phyloP scores from a whole-genome alignment of 2,113 vertebrate genomes.

The Argyrosomus japonicus region DNA sequence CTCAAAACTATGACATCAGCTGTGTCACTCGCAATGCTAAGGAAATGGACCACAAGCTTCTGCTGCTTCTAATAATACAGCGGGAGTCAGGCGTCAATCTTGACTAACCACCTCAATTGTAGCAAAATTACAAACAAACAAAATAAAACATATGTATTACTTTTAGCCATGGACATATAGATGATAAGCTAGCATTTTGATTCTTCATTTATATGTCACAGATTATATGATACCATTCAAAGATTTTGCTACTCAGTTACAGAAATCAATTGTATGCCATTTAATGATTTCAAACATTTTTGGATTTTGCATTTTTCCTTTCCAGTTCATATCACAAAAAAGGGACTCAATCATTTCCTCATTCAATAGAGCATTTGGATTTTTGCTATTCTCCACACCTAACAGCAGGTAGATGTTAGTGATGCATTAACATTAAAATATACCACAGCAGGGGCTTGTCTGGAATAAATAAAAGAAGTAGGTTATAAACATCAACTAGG shows the following conservation, averaged over 20 bases:
- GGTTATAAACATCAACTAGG: constrained; percentile 7
- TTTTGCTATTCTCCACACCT: constrained; percentile 23
- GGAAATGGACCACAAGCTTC: constrained; percentile 1
- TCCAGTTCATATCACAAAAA: background rate
- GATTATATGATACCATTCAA: too few relatives aligned
- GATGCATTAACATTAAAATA: constrained; percentile 45
- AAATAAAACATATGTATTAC: background rate
- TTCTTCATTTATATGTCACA: background rate
- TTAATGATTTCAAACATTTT: background rate
- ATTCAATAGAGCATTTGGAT: constrained; percentile 26
- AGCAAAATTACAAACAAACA: background rate
- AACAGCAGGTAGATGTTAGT: constrained; percentile 27
- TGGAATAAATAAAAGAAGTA: constrained; percentile 27
- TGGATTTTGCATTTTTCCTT: background rate
- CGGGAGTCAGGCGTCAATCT: background rate
- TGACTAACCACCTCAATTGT: background rate
- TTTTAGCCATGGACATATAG: background rate
- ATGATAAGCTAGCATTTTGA: background rate
- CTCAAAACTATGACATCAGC: too few relatives aligned
- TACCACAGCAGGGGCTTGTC: constrained; percentile 19
- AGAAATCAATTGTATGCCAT: background rate
- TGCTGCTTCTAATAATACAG: background rate
- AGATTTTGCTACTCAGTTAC: background rate
- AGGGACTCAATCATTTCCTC: background rate
- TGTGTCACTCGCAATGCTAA: constrained; percentile 17